Conservation (phyloP, 2,888 invertebrate genomes). For the Podotricha telesiphe region DNA sequence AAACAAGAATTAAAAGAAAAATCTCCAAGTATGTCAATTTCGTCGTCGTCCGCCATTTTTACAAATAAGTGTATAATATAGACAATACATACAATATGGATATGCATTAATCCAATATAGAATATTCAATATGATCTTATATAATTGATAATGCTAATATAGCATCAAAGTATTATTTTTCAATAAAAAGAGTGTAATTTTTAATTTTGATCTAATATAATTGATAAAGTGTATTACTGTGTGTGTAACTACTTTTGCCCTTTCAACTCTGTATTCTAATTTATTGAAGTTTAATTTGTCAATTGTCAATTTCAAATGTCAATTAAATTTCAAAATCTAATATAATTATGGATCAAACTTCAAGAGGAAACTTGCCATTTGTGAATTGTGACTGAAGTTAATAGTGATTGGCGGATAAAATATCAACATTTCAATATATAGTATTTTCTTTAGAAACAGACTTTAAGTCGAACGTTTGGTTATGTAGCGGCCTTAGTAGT, state of each 20-base stretch:
- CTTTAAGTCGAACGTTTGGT: not conserved
- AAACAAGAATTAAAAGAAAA: constrained; percentile 87
- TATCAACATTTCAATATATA: not conserved
- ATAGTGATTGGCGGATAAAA: not conserved
- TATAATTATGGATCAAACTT: not conserved
- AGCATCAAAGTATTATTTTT: no score
- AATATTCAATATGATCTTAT: no score
- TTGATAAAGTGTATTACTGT: no score
- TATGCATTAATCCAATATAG: no score
- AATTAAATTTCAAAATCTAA: not conserved
- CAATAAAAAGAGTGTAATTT: no score
- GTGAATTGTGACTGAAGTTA: not conserved
- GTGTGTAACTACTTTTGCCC: not conserved
- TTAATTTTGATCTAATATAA: no score
- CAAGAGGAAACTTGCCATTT: not conserved
- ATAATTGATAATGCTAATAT: no score
- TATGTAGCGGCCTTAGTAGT: not conserved
- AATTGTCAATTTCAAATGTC: constrained; percentile 6
- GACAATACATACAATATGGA: not conserved
- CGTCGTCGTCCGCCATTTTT: constrained; percentile 87
- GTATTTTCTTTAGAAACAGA: not conserved
- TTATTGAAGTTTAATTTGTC: not conserved
- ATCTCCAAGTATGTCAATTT: constrained; percentile 89
- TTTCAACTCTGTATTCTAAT: not conserved
- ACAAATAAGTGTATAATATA: not conserved